Conservation (phyloP, 2,888 invertebrate species). For the Cephus rjabovi region DNA sequence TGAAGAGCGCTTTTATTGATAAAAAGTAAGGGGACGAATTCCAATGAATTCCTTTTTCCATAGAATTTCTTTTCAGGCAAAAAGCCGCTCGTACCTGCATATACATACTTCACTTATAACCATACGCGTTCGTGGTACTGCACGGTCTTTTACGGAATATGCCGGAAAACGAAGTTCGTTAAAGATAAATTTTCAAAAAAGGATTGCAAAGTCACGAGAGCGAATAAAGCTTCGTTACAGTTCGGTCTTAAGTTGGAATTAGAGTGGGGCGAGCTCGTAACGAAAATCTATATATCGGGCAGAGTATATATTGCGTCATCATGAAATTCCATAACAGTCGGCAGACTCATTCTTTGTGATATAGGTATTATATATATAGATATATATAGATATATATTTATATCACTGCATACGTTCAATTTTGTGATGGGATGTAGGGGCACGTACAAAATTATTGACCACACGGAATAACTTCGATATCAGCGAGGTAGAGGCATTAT, state of each 20-base stretch:
- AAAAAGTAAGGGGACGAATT: neutral
- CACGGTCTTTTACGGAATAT: neutral
- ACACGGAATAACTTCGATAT: neutral
- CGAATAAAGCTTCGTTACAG: neutral
- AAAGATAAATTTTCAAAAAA: neutral
- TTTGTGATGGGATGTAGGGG: neutral
- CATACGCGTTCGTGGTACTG: neutral
- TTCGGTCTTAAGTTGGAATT: neutral
- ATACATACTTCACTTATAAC: neutral
- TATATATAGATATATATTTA: neutral
- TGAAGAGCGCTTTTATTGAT: neutral
- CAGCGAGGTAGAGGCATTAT: neutral
- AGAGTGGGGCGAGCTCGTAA: neutral
- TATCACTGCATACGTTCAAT: neutral
- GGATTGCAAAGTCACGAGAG: neutral
- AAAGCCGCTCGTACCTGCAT: neutral
- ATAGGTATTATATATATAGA: neutral
- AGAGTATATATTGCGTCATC: neutral
- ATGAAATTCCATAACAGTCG: neutral
- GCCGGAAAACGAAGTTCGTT: neutral
- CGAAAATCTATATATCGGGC: neutral
- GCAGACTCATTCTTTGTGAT: neutral
- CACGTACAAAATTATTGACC: neutral
- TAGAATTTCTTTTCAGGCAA: neutral
- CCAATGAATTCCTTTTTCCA: neutral